Base-by-base conservation (phyloP, 1,140 invertebrate species). In the Caenorhabditis briggsae region DNA sequence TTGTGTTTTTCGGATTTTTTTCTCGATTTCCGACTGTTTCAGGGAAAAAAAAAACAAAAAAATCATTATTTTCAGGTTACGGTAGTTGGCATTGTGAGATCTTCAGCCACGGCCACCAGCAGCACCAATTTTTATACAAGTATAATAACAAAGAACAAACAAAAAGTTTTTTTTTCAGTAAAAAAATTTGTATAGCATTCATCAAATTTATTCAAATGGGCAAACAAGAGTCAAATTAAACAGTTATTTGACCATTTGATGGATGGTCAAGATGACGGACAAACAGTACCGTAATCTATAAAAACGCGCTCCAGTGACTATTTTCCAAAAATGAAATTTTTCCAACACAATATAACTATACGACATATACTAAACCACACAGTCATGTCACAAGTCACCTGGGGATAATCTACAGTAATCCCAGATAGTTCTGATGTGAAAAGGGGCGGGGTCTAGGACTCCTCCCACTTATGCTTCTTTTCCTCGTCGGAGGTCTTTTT, bases 391-490 rank as follows among this genome's bases (percentile, higher is more conserved):
- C 43, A 18, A 46, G 8, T 16, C 43, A 78, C 9, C 18, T 50
- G 20, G 46, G 33, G 70, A 50, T 50, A 23, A 78, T 78, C 70
- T 78, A 78, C 70, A 78, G 70, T 78, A 78, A 78, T 41, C 70
- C 33, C 6, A 11, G n/a, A 61, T 3, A 61, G 59, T 25, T 61
- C 25, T 78, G 18, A 20, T 23, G 48, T 50, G 7, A n/a, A 7
- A 41, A 5, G 33, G n/a, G 70, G 70, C 70, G 70, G 70, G 14
- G 33, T 2, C 43, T 78, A 46, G 11, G 20, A 12, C 70, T 50
- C 70, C 70, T 46, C 70, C 70, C 70, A 78, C 70, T 53, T 50
- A 78, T 78, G 46, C 70, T 78, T 78, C 70, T 78, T 78, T 78
- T 12, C 46, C 50, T 78, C 46, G 48, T 78, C 65, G 16, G 16